These are phyloP conservation scores for Hemichromis elongatus DNA, from an alignment of 2,113 vertebrate genomes.

Conservation along the genomic window DNA sequence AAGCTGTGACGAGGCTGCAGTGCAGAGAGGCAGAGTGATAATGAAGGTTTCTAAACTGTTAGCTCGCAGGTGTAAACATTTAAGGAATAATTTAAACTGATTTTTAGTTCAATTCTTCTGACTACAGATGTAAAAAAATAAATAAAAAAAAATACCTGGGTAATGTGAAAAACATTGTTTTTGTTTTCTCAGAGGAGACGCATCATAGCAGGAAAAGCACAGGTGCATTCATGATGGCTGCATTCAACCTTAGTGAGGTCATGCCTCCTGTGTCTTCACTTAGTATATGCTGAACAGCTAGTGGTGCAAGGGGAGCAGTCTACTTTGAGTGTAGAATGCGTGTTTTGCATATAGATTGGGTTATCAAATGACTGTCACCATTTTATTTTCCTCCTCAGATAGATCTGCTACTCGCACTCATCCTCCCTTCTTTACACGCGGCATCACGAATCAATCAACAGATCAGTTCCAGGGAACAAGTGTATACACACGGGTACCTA, in stretches of 20 bases:
- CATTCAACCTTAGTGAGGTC: background rate
- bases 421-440: background rate
- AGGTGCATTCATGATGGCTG: background rate
- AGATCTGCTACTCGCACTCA: background rate
- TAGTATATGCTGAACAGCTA: background rate
- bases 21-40: background rate
- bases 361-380: background rate
- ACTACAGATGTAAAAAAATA: background rate
- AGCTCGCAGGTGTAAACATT: background rate
- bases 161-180: background rate
- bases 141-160: accelerated
- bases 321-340: background rate
- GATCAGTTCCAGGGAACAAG: slow-evolving; percentile 5
- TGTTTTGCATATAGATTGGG: background rate
- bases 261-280: background rate
- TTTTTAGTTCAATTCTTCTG: background rate
- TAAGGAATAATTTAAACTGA: background rate
- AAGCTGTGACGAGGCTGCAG: background rate
- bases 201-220: background rate
- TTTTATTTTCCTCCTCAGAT: background rate
- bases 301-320: background rate
- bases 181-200: background rate
- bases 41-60: background rate
- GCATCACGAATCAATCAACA: slow-evolving; percentile 20
- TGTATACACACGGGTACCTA: background rate